A percentile compares a stretch with the other conserved stretches of the same genome.
phyloP scores from a whole-genome alignment of 2,113 vertebrate species.

The Xenopus borealis region DNA sequence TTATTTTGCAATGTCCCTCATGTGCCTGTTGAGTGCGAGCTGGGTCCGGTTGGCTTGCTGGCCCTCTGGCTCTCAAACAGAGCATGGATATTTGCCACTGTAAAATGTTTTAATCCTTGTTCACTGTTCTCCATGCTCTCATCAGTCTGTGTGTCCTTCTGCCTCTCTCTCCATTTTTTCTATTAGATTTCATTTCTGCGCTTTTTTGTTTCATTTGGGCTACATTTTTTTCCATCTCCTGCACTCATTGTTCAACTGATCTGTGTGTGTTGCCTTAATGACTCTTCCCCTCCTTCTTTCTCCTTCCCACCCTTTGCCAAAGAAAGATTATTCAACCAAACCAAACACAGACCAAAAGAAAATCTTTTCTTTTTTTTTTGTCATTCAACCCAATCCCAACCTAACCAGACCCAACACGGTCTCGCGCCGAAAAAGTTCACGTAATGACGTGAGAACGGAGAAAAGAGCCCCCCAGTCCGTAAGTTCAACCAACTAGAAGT shows the following conservation, averaged over 20 bases:
- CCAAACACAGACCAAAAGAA: conserved; percentile 43
- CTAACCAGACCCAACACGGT: conserved; percentile 80
- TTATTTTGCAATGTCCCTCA: conserved; percentile 56
- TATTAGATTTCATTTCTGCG: conserved; percentile 45
- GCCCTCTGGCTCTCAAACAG: neutral
- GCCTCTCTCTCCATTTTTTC: conserved; percentile 53
- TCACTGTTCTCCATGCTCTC: conserved; percentile 64
- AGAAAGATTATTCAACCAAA: conserved; percentile 17
- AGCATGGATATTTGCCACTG: conserved; percentile 51
- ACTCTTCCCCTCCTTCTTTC: conserved; percentile 51
- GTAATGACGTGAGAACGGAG: conserved; percentile 83
- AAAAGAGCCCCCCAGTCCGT: conserved; percentile 79
- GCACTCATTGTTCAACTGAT: conserved; percentile 66
- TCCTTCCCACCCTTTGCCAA: conserved; percentile 52
- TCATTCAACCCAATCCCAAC: conserved; percentile 84
- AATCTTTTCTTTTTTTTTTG: conserved; percentile 85
- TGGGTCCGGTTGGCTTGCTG: neutral
- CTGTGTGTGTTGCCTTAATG: conserved; percentile 66
- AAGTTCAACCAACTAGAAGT: conserved; percentile 82
- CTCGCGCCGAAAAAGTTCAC: conserved; percentile 81
- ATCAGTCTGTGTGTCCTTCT: conserved; percentile 59
- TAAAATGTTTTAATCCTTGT: conserved; percentile 63
- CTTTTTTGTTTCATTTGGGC: conserved; percentile 45
- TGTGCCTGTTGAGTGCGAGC: conserved; percentile 20
- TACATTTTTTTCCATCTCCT: neutral